phyloP scores from a whole-genome alignment of 2,888 invertebrate genomes.

The Caenorhabditis imperialis region DNA sequence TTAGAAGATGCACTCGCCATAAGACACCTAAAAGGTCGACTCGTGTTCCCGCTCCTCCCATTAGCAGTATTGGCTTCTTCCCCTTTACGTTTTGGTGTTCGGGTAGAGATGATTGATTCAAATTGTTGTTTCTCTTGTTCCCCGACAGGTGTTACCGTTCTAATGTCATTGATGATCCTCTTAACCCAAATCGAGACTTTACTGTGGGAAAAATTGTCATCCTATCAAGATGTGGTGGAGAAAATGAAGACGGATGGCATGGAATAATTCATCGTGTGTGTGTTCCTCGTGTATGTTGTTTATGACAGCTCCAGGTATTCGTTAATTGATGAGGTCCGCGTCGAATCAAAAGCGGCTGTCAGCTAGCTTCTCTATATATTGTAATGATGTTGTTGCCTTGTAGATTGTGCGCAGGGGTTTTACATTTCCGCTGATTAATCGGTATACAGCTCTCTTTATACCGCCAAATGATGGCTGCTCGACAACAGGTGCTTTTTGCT shows the following conservation, averaged over 20 bases:
- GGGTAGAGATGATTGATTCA: constrained; percentile 29
- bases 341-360: constrained; percentile 47
- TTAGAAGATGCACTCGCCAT: constrained; percentile 17
- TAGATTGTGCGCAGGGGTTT: constrained; percentile 31
- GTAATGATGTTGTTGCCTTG: constrained; percentile 47
- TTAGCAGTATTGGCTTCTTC: neutral
- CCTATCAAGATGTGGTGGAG: neutral
- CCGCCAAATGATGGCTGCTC: constrained; percentile 36
- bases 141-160: too few species aligned
- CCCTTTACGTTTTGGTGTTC: neutral
- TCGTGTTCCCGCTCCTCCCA: constrained; percentile 1
- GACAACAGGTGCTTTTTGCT: constrained; percentile 46
- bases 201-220: constrained; percentile 32
- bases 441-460: constrained; percentile 28
- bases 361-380: constrained; percentile 21
- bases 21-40: constrained; percentile 10
- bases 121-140: constrained; percentile 16
- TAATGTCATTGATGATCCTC: constrained; percentile 51
- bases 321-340: constrained; percentile 51
- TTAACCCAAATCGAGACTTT: constrained; percentile 48
- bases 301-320: constrained; percentile 57
- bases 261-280: constrained; percentile 34
- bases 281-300: constrained; percentile 53
- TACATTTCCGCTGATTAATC: constrained; percentile 32
- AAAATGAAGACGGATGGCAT: constrained; percentile 38